Evolutionary conservation across 2,888 invertebrate genomes (phyloP).

Genomic region (Himalopsyche anomala): DNA sequence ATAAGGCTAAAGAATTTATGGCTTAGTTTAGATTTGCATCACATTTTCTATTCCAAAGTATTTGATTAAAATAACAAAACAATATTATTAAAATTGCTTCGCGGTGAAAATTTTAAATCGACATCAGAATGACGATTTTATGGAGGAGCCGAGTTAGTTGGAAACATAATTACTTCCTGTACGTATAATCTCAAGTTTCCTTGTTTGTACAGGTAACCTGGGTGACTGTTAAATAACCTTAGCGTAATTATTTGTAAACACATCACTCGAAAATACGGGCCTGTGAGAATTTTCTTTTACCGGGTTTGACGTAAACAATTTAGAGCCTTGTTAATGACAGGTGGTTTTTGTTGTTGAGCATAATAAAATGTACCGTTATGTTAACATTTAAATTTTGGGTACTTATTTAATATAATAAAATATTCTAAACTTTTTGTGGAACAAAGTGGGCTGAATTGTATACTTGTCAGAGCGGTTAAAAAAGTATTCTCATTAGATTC

Average conservation of each 20-base stretch:
- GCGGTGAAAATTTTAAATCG: background rate
- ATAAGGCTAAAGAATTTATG: too few relatives aligned
- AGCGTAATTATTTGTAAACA: constrained; percentile 25
- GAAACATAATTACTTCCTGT: constrained; percentile 18
- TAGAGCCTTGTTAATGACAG: background rate
- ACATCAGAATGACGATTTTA: constrained; percentile 9
- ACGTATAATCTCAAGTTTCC: constrained; percentile 14
- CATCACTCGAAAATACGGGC: background rate
- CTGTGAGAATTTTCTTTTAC: constrained; percentile 21
- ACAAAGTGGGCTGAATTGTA: too few relatives aligned
- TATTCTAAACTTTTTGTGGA: too few relatives aligned
- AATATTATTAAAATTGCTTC: background rate
- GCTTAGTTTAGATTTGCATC: too few relatives aligned
- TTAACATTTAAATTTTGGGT: too few relatives aligned
- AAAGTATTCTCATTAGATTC: too few relatives aligned
- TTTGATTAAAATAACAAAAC: too few relatives aligned
- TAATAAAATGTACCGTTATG: too few relatives aligned
- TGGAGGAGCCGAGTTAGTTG: background rate
- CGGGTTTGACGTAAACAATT: background rate
- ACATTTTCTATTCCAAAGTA: too few relatives aligned
- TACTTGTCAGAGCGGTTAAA: too few relatives aligned
- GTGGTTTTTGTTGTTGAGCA: too few relatives aligned
- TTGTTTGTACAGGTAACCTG: constrained; percentile 23
- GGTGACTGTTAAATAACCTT: constrained; percentile 30
- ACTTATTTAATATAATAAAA: too few relatives aligned